These are phyloP conservation scores for Kryptolebias ocellatus DNA, from an alignment of 2,797 vertebrate genomes.

Conservation along the genomic window DNA sequence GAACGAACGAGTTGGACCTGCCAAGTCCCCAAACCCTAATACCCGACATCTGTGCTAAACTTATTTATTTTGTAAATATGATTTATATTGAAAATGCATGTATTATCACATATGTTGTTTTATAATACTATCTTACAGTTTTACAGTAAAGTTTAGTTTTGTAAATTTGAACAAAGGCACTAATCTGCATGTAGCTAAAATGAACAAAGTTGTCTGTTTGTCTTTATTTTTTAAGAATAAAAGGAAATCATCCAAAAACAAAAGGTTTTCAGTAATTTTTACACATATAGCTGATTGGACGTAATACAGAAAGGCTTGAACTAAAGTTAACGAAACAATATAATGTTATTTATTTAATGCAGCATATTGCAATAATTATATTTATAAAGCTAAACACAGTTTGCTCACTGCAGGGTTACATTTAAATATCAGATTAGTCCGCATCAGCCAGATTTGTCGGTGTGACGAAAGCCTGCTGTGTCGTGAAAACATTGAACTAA, in stretches of 20 bases:
- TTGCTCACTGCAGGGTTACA: too few relatives aligned
- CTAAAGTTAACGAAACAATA: too few relatives aligned
- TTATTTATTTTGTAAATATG: conserved; percentile 74
- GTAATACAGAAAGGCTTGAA: neutral
- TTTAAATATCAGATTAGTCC: too few relatives aligned
- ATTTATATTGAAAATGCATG: conserved; percentile 55
- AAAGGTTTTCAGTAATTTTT: neutral
- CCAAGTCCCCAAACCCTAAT: conserved; percentile 72
- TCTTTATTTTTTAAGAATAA: neutral
- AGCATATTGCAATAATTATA: too few relatives aligned
- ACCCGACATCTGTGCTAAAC: neutral
- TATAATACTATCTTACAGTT: conserved; percentile 5
- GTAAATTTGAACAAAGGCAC: conserved; percentile 66
- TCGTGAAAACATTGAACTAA: too few relatives aligned
- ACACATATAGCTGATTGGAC: neutral
- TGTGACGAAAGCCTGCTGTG: too few relatives aligned
- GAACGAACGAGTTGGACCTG: conserved; percentile 80
- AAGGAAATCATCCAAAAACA: neutral
- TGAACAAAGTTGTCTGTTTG: conserved; percentile 9
- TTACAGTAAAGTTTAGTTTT: conserved; percentile 11
- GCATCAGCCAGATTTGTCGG: too few relatives aligned
- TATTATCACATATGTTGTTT: conserved; percentile 23
- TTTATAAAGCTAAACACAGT: too few relatives aligned
- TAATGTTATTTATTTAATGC: too few relatives aligned
- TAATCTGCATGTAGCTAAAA: conserved; percentile 35